A percentile compares a stretch with the other conserved stretches of the same genome.
Evolutionary conservation across 1,140 invertebrate species (phyloP).

Genomic region (Calliphora vicina): DNA sequence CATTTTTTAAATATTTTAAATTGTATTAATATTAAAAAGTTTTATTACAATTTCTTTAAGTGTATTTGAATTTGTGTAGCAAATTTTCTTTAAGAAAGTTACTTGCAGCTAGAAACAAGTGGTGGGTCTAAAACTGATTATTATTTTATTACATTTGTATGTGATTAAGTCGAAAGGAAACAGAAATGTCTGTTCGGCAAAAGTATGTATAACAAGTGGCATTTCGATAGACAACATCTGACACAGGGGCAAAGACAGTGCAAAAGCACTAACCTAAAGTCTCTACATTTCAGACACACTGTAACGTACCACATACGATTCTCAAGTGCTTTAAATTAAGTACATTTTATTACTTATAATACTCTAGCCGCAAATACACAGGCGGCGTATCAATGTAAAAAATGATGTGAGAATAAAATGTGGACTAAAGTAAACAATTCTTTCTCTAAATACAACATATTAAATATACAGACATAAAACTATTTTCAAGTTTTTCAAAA

Average conservation of each 20-base stretch:
- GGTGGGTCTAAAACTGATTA: background rate
- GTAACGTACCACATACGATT: background rate
- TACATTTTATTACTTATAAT: no score
- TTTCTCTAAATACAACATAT: background rate
- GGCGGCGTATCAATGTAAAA: background rate
- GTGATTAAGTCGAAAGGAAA: background rate
- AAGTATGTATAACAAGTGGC: conserved; percentile 9
- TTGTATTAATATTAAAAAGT: no score
- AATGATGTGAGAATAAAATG: background rate
- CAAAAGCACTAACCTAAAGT: background rate
- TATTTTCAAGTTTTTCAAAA: background rate
- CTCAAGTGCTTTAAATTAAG: background rate
- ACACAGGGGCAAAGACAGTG: background rate
- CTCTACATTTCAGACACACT: background rate
- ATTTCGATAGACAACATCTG: conserved; percentile 6
- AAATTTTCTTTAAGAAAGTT: no score
- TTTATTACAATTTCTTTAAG: no score
- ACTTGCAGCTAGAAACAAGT: no score
- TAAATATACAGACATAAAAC: background rate
- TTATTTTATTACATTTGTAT: background rate
- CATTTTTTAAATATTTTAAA: no score
- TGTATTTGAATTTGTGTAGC: no score
- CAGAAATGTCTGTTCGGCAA: background rate
- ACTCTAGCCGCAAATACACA: background rate
- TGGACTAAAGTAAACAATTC: background rate